Conservation (phyloP, 1,140 invertebrate genomes). For the Diorhabda carinulata region DNA sequence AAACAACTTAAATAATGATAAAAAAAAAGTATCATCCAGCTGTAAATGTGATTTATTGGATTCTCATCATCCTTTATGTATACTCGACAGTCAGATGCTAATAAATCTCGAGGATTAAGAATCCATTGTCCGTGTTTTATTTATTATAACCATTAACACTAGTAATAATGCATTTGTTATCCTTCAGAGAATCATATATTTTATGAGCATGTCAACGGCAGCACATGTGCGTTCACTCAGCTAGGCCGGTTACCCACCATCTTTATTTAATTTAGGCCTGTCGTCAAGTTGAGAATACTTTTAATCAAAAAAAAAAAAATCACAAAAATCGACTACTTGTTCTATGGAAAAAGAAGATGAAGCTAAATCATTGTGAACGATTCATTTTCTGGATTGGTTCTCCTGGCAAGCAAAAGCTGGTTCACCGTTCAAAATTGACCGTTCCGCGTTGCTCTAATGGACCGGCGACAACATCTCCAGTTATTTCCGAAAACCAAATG, state of each 20-base stretch:
- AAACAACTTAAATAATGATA: constrained; percentile 28
- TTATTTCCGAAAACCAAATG: too few relatives aligned
- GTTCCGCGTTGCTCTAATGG: too few relatives aligned
- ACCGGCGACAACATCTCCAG: too few relatives aligned
- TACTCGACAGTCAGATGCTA: constrained; percentile 32
- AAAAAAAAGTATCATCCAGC: constrained; percentile 29
- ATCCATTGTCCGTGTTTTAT: constrained; percentile 47
- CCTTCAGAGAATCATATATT: constrained; percentile 45
- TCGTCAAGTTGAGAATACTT: too few relatives aligned
- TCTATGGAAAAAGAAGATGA: too few relatives aligned
- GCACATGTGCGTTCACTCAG: constrained; percentile 34
- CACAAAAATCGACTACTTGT: too few relatives aligned
- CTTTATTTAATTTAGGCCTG: neutral
- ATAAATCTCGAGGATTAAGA: constrained; percentile 48
- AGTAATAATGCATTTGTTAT: constrained; percentile 49
- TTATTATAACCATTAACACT: constrained; percentile 49
- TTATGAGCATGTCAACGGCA: constrained; percentile 42
- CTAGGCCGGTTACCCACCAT: constrained; percentile 12
- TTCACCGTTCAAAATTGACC: too few relatives aligned
- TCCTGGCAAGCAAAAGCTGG: too few relatives aligned
- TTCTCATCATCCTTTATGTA: constrained; percentile 40
- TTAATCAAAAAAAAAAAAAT: too few relatives aligned
- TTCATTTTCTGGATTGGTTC: too few relatives aligned
- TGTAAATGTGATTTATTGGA: constrained; percentile 44
- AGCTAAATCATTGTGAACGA: too few relatives aligned